Evolutionary conservation across 2,113 vertebrate species (phyloP).

Genomic region (Mormyrus iriodes): DNA sequence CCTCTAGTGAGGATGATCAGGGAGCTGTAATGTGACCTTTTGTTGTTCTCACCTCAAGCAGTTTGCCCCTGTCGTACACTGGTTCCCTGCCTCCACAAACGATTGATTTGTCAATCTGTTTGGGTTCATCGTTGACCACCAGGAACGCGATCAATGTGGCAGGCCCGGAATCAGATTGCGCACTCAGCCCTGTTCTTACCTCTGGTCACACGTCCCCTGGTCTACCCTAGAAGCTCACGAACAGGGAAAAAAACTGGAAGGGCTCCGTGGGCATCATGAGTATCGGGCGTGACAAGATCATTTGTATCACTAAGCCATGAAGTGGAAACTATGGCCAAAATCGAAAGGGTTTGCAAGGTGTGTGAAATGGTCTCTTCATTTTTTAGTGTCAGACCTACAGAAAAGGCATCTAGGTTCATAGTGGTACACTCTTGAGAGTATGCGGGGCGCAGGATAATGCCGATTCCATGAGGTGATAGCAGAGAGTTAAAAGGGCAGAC

Average conservation of each 20-base stretch:
- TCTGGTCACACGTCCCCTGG: not conserved
- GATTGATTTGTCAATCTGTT: constrained; percentile 16
- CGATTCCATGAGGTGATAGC: not conserved
- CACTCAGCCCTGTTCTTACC: not conserved
- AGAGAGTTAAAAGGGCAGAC: not conserved
- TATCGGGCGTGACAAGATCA: not conserved
- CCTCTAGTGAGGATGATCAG: not conserved
- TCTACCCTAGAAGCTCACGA: not conserved
- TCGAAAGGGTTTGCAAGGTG: not conserved
- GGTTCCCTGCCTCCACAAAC: not conserved
- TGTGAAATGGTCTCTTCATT: not conserved
- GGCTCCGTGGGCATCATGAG: not conserved
- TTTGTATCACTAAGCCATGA: not conserved
- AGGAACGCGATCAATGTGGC: not conserved
- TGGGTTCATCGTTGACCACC: constrained; percentile 10
- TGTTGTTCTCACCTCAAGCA: not conserved
- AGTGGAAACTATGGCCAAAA: not conserved
- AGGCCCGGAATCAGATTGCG: not conserved
- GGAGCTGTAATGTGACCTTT: not conserved
- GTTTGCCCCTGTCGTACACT: not conserved
- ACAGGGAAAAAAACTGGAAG: not conserved
- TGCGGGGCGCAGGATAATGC: not conserved
- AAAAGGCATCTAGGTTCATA: not conserved
- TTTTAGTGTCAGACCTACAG: not conserved
- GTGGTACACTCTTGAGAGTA: not conserved